Percentiles rank a stretch among this genome's conserved stretches.
Conservation (phyloP, 2,113 vertebrate species). For the Archilochus colubris region DNA sequence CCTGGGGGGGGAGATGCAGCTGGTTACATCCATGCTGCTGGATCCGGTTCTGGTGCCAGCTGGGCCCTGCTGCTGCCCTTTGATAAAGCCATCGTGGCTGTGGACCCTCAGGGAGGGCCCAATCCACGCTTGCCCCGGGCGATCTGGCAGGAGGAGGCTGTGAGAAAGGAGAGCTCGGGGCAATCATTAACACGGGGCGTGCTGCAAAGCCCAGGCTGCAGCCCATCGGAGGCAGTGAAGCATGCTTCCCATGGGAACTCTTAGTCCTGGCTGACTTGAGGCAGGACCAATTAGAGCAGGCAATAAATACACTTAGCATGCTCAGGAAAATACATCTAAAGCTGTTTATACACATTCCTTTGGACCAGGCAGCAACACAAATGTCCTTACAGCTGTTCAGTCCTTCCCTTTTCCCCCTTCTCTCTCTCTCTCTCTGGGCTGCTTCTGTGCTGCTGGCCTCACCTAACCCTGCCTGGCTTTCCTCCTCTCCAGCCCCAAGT, state of each 20-base stretch:
- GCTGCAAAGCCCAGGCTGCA: not conserved
- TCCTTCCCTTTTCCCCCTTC: conserved; percentile 18
- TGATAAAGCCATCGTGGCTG: not conserved
- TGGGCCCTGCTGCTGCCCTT: not conserved
- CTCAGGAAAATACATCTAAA: conserved; percentile 66
- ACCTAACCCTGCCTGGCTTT: conserved; percentile 37
- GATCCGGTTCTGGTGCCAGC: not conserved
- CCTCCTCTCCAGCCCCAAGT: not conserved
- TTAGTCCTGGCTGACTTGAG: conserved; percentile 52
- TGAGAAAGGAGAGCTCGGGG: not conserved
- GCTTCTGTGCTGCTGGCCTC: not conserved
- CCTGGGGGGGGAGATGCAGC: not conserved
- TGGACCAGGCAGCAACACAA: conserved; percentile 59
- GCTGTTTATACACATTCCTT: conserved; percentile 63
- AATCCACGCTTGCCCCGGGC: not conserved
- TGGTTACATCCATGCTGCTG: not conserved
- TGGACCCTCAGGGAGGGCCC: not conserved
- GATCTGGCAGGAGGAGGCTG: not conserved
- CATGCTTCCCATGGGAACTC: conserved; percentile 54
- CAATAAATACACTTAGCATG: conserved; percentile 62
- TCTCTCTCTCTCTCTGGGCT: not conserved
- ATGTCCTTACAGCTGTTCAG: conserved; percentile 45
- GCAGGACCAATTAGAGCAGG: conserved; percentile 53
- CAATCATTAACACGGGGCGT: conserved; percentile 57
- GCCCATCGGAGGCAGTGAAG: conserved; percentile 35